A percentile compares a stretch with the other conserved stretches of the same genome.
Conservation (phyloP, 2,888 invertebrate species). For the Crepidodera aurea region DNA sequence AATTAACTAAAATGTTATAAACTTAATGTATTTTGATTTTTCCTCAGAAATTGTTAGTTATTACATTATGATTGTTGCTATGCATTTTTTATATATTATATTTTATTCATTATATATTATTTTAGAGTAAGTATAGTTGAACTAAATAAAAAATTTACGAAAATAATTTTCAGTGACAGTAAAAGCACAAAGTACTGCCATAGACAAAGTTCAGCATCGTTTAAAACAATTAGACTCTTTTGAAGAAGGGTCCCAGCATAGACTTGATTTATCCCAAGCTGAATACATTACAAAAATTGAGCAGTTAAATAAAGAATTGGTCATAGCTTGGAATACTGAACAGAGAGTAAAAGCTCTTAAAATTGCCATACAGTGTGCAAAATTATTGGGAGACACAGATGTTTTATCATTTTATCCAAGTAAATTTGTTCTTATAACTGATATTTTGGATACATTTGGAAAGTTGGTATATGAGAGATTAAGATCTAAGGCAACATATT, state of each 20-base stretch:
- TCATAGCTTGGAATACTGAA: conserved; percentile 92
- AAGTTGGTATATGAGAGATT: conserved; percentile 87
- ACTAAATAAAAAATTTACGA: neutral
- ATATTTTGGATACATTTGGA: conserved; percentile 95
- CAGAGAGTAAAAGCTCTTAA: conserved; percentile 95
- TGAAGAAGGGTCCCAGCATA: conserved; percentile 87
- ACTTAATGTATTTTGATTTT: no score
- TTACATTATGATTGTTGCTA: neutral
- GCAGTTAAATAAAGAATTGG: conserved; percentile 89
- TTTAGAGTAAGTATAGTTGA: no score
- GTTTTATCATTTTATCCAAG: conserved; percentile 97
- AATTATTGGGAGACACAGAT: conserved; percentile 86
- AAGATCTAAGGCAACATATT: conserved; percentile 75
- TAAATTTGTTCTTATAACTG: conserved; percentile 96
- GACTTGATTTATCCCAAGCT: conserved; percentile 85
- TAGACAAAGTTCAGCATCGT: conserved; percentile 88
- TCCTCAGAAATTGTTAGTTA: no score
- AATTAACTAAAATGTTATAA: no score
- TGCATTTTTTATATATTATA: neutral
- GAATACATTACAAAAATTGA: conserved; percentile 84
- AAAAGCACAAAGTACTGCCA: conserved; percentile 81
- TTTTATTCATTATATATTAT: no score
- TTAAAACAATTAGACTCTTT: conserved; percentile 94
- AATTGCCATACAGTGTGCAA: conserved; percentile 97
- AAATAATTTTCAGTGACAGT: conserved; percentile 71